These are phyloP conservation scores for Clarias macrocephalus DNA, from an alignment of 2,113 vertebrate genomes.

Conservation along the genomic window DNA sequence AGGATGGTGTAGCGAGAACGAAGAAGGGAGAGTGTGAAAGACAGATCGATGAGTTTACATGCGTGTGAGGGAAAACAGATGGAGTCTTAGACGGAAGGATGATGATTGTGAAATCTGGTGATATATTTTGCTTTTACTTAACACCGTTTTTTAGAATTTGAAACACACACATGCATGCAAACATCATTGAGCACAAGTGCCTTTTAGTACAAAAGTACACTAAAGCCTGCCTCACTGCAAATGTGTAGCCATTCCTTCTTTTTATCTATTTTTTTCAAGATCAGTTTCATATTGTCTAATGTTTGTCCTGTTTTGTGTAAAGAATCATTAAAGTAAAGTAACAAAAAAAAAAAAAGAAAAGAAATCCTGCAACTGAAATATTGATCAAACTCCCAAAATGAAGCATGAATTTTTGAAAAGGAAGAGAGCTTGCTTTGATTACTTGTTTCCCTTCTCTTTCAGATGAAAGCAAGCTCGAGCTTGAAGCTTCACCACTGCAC, in stretches of 20 bases:
- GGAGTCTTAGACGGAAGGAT: slow-evolving; percentile 33
- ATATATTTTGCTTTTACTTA: background rate
- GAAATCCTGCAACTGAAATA: background rate
- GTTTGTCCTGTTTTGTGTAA: background rate
- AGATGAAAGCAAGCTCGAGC: slow-evolving; percentile 46
- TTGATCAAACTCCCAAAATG: slow-evolving; percentile 20
- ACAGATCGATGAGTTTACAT: slow-evolving; percentile 38
- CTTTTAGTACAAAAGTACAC: background rate
- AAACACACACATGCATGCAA: background rate
- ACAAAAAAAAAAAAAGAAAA: background rate
- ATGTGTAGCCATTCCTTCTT: background rate
- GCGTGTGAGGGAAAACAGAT: slow-evolving; percentile 37
- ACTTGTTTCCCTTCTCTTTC: slow-evolving; percentile 47
- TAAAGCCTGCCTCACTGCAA: background rate
- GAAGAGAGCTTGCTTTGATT: background rate
- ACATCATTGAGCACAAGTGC: background rate
- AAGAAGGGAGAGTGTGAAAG: slow-evolving; percentile 21
- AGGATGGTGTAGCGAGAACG: slow-evolving; percentile 31
- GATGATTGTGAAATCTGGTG: background rate
- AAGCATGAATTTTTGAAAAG: background rate
- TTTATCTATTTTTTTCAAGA: no score
- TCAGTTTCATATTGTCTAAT: background rate
- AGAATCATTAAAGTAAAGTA: background rate
- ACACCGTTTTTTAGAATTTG: slow-evolving; percentile 3
- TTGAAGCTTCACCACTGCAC: slow-evolving; percentile 59